Base-by-base conservation (phyloP, 2,888 invertebrate species). In the Hedychridium roseum region DNA sequence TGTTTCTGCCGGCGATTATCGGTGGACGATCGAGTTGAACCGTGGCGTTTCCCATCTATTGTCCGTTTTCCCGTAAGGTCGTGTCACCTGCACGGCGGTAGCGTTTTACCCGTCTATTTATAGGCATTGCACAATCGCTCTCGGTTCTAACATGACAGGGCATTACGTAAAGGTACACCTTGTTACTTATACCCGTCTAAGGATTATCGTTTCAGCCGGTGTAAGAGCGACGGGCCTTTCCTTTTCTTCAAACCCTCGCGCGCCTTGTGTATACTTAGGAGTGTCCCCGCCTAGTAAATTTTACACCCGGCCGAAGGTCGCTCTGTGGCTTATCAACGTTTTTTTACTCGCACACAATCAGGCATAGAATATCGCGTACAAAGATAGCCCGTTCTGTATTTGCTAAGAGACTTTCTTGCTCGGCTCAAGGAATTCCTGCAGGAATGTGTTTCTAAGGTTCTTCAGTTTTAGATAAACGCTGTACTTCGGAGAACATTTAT, bases 141-240 rank as follows among this genome's bases (percentile, higher is more conserved):
- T 50, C 50, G 50, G 52, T 50, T 60, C 51, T 55, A 55, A 55
- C 53, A 32, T 47, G 60, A 49, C 55, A 28, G 30, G 48, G 41
- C 49, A 44, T 64, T 65, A 54, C 60, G 62, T 58, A 64, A 60
- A 58, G n/a, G 50, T 51, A 52, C 42, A 44, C 44, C 56, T 49
- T 45, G 59, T 60, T 60, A 58, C 58, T 52, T 57, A 49, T 48
- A 50, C 47, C 50, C 39, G 31, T 23, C 50, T 50, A 43, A 45
- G 52, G 58, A 58, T 55, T 59, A 55, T 30, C 57, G 50, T 58
- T 52, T 44, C 49, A 44, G 39, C n/a, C n/a, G n/a, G n/a, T n/a
- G n/a, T n/a, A n/a, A n/a, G n/a, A n/a, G n/a, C n/a, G n/a, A n/a
- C 23, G 5, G 5, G 5, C 9, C 9, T 23, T 23, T 6, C 23